Base-by-base conservation (phyloP, 64 coral and sea anemone species). In the Acropora yongei region DNA sequence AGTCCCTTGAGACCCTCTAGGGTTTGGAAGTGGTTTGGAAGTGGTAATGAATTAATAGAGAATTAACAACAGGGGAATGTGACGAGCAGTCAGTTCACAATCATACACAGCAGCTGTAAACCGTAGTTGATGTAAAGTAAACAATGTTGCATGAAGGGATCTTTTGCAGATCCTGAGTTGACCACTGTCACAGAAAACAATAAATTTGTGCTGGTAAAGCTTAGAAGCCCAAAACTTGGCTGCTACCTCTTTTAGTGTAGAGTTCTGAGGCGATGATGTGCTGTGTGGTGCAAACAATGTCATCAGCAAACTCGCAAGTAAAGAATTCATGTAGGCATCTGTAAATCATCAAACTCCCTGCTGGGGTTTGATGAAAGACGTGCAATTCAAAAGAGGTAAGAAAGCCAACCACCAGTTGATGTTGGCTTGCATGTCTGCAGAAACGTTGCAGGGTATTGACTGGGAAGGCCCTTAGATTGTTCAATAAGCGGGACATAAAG, bases 311-410 rank as follows among this genome's bases (percentile, higher is more conserved):
- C 1, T 39, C 20, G n/a, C 78, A 19, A 12, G 14, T 8, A 3
- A 30, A 30, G 30, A 30, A 30, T 39, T 2, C 6, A 80, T 7
- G 30, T 5, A 61, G 1, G 50, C 30, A 51, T 60, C 78, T 8
- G 19, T 80, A 60, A 80, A 80, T 10, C 41, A 2, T 57, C 50
- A 61, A 80, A 80, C 3, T 80, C 78, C 78, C 77, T 30, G 18
- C 0, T 19, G 2, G 3, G 51, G 78, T 14, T 66, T 67, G 41
- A 83, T 83, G 3, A 83, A 14, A 16, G 80, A 83, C 43, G 11
- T 40, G 13, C 13, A 0, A 4, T 44, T 41, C 6, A 66, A 83
- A 41, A 10, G 10, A 6, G 57, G 80, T 13, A 83, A 42, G 45
- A 67, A 82, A 44, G 19, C 57, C 0, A 67, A 8, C 80, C 57